Conservation (phyloP, 2,888 invertebrate species). For the Phrixothrix hirtus region DNA sequence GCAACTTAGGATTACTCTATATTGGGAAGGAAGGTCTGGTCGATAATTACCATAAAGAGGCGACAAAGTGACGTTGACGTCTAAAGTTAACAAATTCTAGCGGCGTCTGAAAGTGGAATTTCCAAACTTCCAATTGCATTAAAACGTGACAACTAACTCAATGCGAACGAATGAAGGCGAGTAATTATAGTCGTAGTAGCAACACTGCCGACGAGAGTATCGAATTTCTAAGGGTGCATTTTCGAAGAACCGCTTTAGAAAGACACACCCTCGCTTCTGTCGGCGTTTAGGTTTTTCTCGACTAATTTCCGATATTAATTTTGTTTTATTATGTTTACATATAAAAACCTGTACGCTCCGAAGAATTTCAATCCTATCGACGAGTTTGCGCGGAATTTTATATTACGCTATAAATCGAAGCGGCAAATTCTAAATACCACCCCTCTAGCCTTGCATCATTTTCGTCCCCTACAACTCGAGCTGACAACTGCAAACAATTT, state of each 20-base stretch:
- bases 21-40: slow-evolving; percentile 27
- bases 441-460: slow-evolving; percentile 16
- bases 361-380: slow-evolving; percentile 16
- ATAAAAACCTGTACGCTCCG: too few species aligned
- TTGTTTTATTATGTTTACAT: too few species aligned
- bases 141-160: slow-evolving; percentile 7
- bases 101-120: slow-evolving; percentile 23
- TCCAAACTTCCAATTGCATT: slow-evolving; percentile 24
- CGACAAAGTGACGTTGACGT: slow-evolving; percentile 20
- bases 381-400: slow-evolving; percentile 15
- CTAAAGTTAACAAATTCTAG: slow-evolving; percentile 18
- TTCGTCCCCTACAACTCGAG: slow-evolving; percentile 20
- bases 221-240: slow-evolving; percentile 26
- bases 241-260: slow-evolving; percentile 18
- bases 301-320: too few species aligned
- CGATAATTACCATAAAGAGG: slow-evolving; percentile 28
- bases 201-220: slow-evolving; percentile 18
- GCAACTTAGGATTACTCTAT: slow-evolving; percentile 26
- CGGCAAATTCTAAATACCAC: slow-evolving; percentile 26
- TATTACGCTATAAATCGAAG: slow-evolving; percentile 9
- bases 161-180: slow-evolving; percentile 9
- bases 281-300: slow-evolving; percentile 13
- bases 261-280: slow-evolving; percentile 24
- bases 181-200: slow-evolving; percentile 10
- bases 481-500: slow-evolving; percentile 38